Base-by-base conservation (phyloP, 2,797 vertebrate genomes). In the Numenius phaeopus region DNA sequence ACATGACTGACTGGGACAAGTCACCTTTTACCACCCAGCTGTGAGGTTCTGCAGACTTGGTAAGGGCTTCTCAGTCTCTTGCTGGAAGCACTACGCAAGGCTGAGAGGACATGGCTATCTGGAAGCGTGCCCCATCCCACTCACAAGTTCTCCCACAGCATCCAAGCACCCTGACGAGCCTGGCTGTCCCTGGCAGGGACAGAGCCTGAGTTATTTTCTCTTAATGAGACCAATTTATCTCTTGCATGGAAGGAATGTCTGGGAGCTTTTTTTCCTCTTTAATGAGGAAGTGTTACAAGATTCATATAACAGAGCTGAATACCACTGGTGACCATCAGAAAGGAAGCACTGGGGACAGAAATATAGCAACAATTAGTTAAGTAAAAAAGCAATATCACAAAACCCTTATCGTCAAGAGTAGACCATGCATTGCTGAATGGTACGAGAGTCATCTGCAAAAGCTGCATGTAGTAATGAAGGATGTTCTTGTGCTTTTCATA, bases 221-320 rank as follows among this genome's bases (percentile, higher is more conserved):
- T 55, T 85, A 76, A 90, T 0, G 11, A 86, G 87, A 47, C 40
- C 54, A 67, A 66, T 91, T 94, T 57, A 47, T 76, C 42, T 96
- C 66, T 83, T 83, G 34, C 40, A 29, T 80, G 55, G 69, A 83
- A 89, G 82, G 84, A 93, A 92, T 84, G 86, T 64, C 77, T 83
- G 67, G 34, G 61, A 91, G 69, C 8, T 77, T 92, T 94, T 94
- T 71, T 24, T 62, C 70, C 37, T 94, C 67, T 80, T 83, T 87
- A 92, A 81, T 58, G 69, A 84, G 85, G 47, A 78, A 72, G 44
- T 42, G 70, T 64, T 83, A 69, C 55, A 73, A 52, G 49, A 88
- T 77, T 77, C 78, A 27, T 59, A 30, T 23, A 95, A 67, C 24
- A 24, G 55, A 71, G 55, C 46, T 57, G 54, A 91, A 83, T 78